Evolutionary conservation across 2,888 invertebrate species (phyloP).

Genomic region (Plebejus anna): DNA sequence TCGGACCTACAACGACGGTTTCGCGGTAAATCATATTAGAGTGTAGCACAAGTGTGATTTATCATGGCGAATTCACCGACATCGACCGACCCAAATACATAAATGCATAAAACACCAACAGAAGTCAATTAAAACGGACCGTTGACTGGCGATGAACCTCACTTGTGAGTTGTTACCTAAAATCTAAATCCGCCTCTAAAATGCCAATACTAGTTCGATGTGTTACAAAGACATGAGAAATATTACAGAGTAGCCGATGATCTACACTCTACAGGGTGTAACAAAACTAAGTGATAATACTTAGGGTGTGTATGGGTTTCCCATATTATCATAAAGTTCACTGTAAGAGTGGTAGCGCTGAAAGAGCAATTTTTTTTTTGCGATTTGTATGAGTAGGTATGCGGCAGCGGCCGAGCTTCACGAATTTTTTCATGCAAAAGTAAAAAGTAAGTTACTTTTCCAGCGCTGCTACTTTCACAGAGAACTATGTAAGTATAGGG

Average conservation of each 20-base stretch:
- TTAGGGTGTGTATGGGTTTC: too few relatives aligned
- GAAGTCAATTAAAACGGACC: constrained; percentile 23
- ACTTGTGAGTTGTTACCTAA: constrained; percentile 22
- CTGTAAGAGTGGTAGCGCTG: too few relatives aligned
- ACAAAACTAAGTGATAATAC: too few relatives aligned
- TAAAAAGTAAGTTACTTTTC: too few relatives aligned
- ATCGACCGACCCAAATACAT: constrained; percentile 23
- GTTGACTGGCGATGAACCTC: constrained; percentile 7
- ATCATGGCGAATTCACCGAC: constrained; percentile 11
- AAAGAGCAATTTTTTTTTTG: too few relatives aligned
- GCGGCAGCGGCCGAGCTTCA: too few relatives aligned
- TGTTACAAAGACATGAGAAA: background rate
- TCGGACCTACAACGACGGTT: background rate
- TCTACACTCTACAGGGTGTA: background rate
- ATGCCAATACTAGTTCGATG: background rate
- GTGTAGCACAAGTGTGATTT: constrained; percentile 2
- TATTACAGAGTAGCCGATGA: background rate
- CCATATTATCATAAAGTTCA: too few relatives aligned
- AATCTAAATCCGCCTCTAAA: constrained; percentile 11
- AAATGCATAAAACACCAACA: constrained; percentile 21
- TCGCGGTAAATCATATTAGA: background rate
- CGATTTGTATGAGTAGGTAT: too few relatives aligned
- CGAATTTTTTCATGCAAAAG: background rate
- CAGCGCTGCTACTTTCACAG: too few relatives aligned
- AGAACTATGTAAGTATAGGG: too few relatives aligned